Conservation (phyloP, 2,888 invertebrate species). For the Zonitis immaculata region DNA sequence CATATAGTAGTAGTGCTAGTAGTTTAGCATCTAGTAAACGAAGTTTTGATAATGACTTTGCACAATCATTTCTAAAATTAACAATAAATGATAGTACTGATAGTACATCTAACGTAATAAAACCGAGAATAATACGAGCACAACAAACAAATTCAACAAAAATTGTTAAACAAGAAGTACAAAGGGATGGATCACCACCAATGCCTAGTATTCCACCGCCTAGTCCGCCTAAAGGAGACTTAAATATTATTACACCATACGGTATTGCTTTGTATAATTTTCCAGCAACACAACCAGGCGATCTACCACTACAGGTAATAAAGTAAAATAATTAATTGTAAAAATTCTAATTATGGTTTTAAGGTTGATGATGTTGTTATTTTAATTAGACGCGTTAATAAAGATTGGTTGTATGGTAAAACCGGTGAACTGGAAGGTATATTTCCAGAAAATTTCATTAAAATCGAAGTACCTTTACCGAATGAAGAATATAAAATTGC, state of each 20-base stretch:
- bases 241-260: constrained; percentile 55
- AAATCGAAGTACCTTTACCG: constrained; percentile 66
- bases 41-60: constrained; percentile 64
- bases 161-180: constrained; percentile 7
- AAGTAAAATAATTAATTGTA: neutral
- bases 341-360: constrained; percentile 32
- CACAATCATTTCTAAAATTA: constrained; percentile 49
- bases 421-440: constrained; percentile 64
- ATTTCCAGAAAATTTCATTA: constrained; percentile 76
- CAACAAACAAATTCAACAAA: constrained; percentile 8
- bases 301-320: constrained; percentile 71
- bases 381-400: constrained; percentile 64
- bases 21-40: constrained; percentile 69
- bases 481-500: constrained; percentile 48
- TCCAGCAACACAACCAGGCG: constrained; percentile 67
- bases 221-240: constrained; percentile 58
- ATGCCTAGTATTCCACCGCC: constrained; percentile 79
- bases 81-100: constrained; percentile 15
- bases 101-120: constrained; percentile 37
- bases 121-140: constrained; percentile 72
- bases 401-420: constrained; percentile 77
- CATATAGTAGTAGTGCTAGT: constrained; percentile 49
- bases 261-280: constrained; percentile 79
- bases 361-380: constrained; percentile 70
- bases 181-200: constrained; percentile 46